A percentile compares a stretch with the other conserved stretches of the same genome.
phyloP scores from a whole-genome alignment of 2,797 vertebrate species.

The Hydrophis major region DNA sequence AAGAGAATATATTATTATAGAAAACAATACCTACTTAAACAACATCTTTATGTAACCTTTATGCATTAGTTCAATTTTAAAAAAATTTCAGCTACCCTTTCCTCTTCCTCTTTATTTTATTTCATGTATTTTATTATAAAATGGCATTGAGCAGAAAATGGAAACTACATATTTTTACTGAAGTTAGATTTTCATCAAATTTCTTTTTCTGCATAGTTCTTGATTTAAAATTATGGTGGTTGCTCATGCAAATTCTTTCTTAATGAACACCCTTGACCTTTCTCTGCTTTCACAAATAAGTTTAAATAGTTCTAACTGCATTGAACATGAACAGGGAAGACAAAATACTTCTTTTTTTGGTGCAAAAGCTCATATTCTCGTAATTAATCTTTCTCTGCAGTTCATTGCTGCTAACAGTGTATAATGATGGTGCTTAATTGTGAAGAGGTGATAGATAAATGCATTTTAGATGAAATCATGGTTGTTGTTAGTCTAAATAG shows the following conservation, averaged over 20 bases:
- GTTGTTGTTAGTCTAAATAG: background rate
- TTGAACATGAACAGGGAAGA: background rate
- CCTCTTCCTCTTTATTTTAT: background rate
- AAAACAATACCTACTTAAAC: background rate
- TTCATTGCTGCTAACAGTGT: background rate
- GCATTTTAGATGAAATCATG: background rate
- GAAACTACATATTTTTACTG: background rate
- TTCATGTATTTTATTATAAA: background rate
- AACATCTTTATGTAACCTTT: background rate
- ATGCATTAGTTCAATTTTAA: background rate
- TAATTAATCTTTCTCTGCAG: background rate
- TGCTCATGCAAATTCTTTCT: background rate
- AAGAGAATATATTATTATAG: background rate
- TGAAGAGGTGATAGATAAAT: background rate
- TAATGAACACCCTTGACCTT: background rate
- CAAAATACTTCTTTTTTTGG: background rate
- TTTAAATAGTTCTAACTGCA: background rate
- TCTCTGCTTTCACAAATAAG: background rate
- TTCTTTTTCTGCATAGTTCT: background rate
- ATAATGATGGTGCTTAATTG: background rate
- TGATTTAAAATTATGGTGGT: background rate
- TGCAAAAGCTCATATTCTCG: background rate
- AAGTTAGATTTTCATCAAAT: background rate
- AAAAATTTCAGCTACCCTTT: background rate
- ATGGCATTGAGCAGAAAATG: background rate